phyloP scores from a whole-genome alignment of 2,888 invertebrate species.

The Cantharis nigra region DNA sequence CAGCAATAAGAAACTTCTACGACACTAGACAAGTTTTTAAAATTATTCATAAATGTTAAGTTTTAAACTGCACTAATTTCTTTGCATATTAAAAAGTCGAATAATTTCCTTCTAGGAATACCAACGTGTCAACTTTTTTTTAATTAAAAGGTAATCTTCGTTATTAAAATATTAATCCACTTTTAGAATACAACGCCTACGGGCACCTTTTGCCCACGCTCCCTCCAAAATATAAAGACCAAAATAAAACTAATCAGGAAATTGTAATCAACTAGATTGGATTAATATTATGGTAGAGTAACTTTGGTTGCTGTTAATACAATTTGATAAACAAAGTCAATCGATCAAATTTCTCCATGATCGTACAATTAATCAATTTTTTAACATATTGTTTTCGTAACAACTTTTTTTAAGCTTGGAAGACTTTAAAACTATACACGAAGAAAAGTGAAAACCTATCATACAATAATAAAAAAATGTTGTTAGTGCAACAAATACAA shows the following conservation, averaged over 20 bases:
- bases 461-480: background rate
- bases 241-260: background rate
- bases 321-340: background rate
- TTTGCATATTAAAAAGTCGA: background rate
- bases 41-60: background rate
- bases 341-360: background rate
- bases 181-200: background rate
- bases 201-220: background rate
- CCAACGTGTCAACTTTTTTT: background rate
- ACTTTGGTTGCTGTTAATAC: background rate
- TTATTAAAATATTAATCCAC: background rate
- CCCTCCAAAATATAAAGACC: background rate
- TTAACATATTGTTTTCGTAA: no score
- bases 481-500: background rate
- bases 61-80: background rate
- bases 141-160: background rate
- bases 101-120: background rate
- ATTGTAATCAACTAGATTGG: background rate
- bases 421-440: no score
- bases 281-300: background rate
- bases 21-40: background rate
- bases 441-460: no score
- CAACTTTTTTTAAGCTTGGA: no score
- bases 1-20: background rate
- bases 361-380: background rate